These are phyloP conservation scores for Rachycentron canadum DNA, from an alignment of 2,797 vertebrate genomes.

Conservation along the genomic window DNA sequence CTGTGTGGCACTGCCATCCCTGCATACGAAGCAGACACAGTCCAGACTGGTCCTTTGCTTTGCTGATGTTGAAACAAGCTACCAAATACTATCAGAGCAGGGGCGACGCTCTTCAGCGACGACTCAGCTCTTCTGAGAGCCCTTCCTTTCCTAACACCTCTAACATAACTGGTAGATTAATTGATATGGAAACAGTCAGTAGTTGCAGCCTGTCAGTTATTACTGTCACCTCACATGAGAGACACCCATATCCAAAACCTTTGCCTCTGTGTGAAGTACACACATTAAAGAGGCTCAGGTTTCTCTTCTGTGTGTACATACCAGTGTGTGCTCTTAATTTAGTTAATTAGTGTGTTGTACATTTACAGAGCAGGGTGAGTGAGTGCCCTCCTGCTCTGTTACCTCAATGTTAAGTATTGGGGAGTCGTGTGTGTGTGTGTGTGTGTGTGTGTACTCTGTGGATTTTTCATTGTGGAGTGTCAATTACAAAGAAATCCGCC, in stretches of 20 bases:
- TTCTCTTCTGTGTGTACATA: neutral
- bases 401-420: slow-evolving; percentile 10
- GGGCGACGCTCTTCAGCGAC: too few species aligned
- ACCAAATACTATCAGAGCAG: too few species aligned
- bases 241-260: neutral
- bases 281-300: neutral
- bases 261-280: neutral
- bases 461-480: slow-evolving; percentile 68
- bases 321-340: slow-evolving; percentile 17
- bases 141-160: too few species aligned
- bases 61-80: too few species aligned
- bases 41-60: too few species aligned
- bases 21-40: too few species aligned
- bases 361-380: slow-evolving; percentile 33
- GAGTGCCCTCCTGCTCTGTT: neutral
- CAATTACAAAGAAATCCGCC: slow-evolving; percentile 76
- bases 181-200: neutral
- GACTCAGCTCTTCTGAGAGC: too few species aligned
- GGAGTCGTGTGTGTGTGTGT: slow-evolving; percentile 28
- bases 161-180: neutral
- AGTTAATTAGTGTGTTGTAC: slow-evolving; percentile 16
- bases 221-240: neutral
- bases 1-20: too few species aligned
- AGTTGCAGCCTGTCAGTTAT: neutral
- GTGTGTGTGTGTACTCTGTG: slow-evolving; percentile 19